Percentiles rank a stretch among this genome's conserved stretches.
phyloP scores from a whole-genome alignment of 2,113 vertebrate genomes.

The Drymodes brunneopygia region DNA sequence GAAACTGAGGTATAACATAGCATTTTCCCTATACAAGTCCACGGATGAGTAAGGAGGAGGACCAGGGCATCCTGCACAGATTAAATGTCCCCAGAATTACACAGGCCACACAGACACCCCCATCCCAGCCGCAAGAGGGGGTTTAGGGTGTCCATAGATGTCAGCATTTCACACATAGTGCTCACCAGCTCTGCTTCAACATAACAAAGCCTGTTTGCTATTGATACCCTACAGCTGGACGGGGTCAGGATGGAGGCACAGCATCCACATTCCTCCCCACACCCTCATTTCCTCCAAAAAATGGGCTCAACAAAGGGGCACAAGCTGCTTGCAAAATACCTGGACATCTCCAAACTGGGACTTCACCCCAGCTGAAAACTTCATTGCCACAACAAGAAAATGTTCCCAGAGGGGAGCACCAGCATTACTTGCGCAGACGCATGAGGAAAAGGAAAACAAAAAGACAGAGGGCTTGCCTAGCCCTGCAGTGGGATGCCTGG shows the following conservation, averaged over 20 bases:
- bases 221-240: not conserved
- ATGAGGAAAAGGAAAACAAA: not conserved
- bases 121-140: not conserved
- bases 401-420: not conserved
- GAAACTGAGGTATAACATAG: not conserved
- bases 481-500: not conserved
- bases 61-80: not conserved
- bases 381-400: not conserved
- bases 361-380: not conserved
- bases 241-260: not conserved
- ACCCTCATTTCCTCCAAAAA: not conserved
- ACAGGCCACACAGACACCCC: not conserved
- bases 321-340: not conserved
- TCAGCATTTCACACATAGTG: not conserved
- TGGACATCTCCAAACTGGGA: not conserved
- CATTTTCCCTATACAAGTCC: not conserved
- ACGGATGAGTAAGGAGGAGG: not conserved
- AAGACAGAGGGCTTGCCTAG: not conserved
- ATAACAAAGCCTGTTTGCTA: not conserved
- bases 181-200: not conserved
- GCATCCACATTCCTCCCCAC: rapidly evolving
- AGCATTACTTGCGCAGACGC: not conserved
- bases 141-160: not conserved
- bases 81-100: not conserved
- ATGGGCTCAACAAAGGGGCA: not conserved